Percentiles rank a stretch among this genome's conserved stretches.
Evolutionary conservation across 2,113 vertebrate genomes (phyloP).

Genomic region (Platichthys flesus): DNA sequence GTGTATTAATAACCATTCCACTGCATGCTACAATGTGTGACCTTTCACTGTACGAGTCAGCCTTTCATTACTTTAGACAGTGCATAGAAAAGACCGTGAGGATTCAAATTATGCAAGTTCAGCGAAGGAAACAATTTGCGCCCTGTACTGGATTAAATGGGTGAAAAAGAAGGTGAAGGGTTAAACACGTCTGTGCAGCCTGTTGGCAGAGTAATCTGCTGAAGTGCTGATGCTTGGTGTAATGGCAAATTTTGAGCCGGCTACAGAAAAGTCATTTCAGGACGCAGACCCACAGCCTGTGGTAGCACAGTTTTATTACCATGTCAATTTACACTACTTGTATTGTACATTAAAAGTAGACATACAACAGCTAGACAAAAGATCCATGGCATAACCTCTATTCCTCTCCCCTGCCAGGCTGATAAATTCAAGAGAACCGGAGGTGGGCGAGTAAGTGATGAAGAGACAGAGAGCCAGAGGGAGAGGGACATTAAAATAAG

Average conservation of each 20-base stretch:
- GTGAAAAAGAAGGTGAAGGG: constrained; percentile 43
- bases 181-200: constrained; percentile 53
- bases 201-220: constrained; percentile 63
- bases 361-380: constrained; percentile 12
- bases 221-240: constrained; percentile 35
- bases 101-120: constrained; percentile 13
- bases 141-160: constrained; percentile 34
- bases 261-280: constrained; percentile 41
- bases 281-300: constrained; percentile 14
- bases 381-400: constrained; percentile 29
- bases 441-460: constrained; percentile 39
- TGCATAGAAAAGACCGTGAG: neutral
- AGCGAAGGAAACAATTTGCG: constrained; percentile 24
- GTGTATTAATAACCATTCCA: constrained; percentile 29
- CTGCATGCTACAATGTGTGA: constrained; percentile 14
- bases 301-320: constrained; percentile 22
- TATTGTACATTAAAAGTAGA: constrained; percentile 13
- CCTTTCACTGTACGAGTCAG: constrained; percentile 29
- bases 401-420: constrained; percentile 52
- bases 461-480: constrained; percentile 32
- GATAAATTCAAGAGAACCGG: constrained; percentile 58
- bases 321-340: constrained; percentile 8
- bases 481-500: constrained; percentile 48
- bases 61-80: neutral
- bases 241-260: constrained; percentile 35